Percentiles rank a stretch among this genome's conserved stretches.
Conservation (phyloP, 2,888 invertebrate genomes). For the Drosophila limbata region DNA sequence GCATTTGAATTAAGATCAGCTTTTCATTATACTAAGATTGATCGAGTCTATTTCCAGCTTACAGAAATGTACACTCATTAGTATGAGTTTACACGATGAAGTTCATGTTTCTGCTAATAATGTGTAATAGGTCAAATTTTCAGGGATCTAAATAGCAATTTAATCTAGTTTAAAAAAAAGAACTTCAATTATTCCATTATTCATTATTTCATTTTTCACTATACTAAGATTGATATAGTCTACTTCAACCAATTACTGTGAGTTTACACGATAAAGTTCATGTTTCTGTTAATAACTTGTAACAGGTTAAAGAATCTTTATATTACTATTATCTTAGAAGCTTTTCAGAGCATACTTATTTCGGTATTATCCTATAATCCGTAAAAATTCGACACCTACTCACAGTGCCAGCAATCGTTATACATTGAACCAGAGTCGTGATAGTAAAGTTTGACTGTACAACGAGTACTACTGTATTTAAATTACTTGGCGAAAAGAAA, state of each 20-base stretch:
- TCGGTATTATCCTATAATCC: background rate
- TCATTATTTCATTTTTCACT: background rate
- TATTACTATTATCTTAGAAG: background rate
- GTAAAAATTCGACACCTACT: background rate
- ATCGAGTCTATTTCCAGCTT: background rate
- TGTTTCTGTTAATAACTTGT: background rate
- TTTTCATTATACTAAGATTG: background rate
- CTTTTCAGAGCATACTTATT: background rate
- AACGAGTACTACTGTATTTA: conserved; percentile 6
- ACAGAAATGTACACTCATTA: background rate
- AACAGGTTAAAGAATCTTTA: background rate
- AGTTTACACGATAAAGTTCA: background rate
- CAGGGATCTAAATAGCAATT: too few relatives aligned
- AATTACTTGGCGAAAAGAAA: conserved; percentile 13
- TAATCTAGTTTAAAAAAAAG: background rate
- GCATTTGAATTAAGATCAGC: background rate
- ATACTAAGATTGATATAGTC: background rate
- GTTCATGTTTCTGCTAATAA: background rate
- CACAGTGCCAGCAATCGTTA: background rate
- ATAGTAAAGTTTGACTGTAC: conserved; percentile 2
- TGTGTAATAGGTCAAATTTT: background rate
- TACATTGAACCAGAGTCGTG: background rate
- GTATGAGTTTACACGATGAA: background rate
- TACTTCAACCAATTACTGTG: background rate
- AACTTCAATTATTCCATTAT: background rate